A percentile compares a stretch with the other conserved stretches of the same genome.
phyloP scores from a whole-genome alignment of 1,140 invertebrate genomes.

The Diuraphis noxia region DNA sequence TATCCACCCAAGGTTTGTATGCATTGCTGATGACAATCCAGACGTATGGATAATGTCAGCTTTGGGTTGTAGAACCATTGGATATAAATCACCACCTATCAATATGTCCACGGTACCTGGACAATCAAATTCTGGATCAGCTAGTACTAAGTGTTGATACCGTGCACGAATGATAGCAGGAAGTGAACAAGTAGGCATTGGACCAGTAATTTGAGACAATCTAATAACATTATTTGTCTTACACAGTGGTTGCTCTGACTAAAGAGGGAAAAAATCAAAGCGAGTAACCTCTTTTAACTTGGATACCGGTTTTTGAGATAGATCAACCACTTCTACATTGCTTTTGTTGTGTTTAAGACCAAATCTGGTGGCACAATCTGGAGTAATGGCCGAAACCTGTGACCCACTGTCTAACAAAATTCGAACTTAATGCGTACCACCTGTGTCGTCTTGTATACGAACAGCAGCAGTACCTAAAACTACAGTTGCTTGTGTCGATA shows the following conservation, averaged over 20 bases:
- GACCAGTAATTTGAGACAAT: too few relatives aligned
- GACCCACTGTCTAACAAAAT: neutral
- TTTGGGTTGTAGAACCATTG: neutral
- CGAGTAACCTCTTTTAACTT: too few relatives aligned
- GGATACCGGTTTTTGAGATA: too few relatives aligned
- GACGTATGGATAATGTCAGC: neutral
- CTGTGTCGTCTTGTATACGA: neutral
- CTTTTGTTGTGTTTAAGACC: too few relatives aligned
- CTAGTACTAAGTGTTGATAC: slow-evolving; percentile 3
- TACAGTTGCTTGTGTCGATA: neutral
- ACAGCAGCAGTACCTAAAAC: neutral
- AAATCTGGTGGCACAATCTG: too few relatives aligned
- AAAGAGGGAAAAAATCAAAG: too few relatives aligned
- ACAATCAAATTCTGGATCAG: neutral
- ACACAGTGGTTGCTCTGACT: too few relatives aligned
- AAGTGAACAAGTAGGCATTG: too few relatives aligned
- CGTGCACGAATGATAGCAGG: neutral
- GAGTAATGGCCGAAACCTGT: too few relatives aligned
- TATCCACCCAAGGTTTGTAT: neutral
- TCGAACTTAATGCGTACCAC: neutral
- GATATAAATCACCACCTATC: slow-evolving; percentile 4
- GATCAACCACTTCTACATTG: too few relatives aligned
- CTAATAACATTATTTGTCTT: too few relatives aligned
- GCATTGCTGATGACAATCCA: neutral
- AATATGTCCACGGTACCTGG: neutral